Evolutionary conservation across 2,113 vertebrate genomes (phyloP).

Genomic region (Pelecanus crispus): DNA sequence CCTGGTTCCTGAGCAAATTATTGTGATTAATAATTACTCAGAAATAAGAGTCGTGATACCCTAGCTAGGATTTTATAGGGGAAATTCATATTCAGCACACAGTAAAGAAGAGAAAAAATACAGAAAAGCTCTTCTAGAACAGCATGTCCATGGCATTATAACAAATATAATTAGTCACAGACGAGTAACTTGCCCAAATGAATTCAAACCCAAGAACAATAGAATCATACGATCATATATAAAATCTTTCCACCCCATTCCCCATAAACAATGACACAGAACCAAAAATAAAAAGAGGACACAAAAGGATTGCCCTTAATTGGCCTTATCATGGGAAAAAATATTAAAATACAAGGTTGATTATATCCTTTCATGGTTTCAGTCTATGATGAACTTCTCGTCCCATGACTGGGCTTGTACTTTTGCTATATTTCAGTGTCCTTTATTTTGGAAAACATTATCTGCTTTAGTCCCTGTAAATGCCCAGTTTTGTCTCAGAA

Average conservation of each 20-base stretch:
- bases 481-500: not conserved
- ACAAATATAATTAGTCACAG: slow-evolving; percentile 10
- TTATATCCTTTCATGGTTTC: not conserved
- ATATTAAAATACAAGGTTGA: not conserved
- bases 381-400: not conserved
- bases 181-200: not conserved
- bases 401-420: not conserved
- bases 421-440: not conserved
- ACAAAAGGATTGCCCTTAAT: not conserved
- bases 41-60: not conserved
- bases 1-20: not conserved
- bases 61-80: not conserved
- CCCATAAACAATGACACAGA: not conserved
- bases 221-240: not conserved
- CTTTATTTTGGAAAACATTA: not conserved
- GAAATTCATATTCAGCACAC: not conserved
- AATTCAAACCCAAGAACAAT: not conserved
- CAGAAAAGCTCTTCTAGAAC: not conserved
- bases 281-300: not conserved
- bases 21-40: not conserved
- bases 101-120: not conserved
- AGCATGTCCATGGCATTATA: not conserved
- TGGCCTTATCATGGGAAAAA: not conserved
- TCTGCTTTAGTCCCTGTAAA: not conserved
- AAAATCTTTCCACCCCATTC: not conserved